Conservation (phyloP, 2,888 invertebrate species). For the Ormyrus nitidulus region DNA sequence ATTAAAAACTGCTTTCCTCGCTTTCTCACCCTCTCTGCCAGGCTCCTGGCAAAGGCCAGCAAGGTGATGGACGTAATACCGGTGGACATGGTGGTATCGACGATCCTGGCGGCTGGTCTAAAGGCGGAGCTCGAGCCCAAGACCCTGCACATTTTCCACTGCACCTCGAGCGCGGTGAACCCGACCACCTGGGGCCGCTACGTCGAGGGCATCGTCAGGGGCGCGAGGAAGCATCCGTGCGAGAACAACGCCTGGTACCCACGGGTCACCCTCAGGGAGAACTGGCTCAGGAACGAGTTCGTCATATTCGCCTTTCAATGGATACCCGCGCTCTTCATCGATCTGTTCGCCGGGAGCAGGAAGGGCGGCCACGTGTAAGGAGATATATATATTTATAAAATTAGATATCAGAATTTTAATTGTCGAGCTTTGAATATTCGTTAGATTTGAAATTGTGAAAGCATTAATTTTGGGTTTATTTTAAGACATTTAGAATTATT, state of each 20-base stretch:
- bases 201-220: conserved; percentile 74
- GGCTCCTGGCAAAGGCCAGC: conserved; percentile 58
- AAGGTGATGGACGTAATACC: conserved; percentile 61
- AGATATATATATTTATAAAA: not conserved
- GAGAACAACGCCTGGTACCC: conserved; percentile 76
- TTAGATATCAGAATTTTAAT: too few relatives aligned
- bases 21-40: conserved; percentile 2
- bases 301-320: conserved; percentile 63
- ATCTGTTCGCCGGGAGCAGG: conserved; percentile 2
- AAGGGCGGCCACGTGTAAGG: conserved; percentile 33
- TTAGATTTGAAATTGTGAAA: too few relatives aligned
- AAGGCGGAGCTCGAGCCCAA: conserved; percentile 58
- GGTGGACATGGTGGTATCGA: conserved; percentile 63
- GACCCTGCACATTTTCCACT: conserved; percentile 78
- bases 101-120: conserved; percentile 60
- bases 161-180: conserved; percentile 79
- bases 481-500: too few relatives aligned
- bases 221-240: conserved; percentile 76
- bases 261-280: conserved; percentile 69
- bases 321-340: conserved; percentile 60
- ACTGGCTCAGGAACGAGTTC: conserved; percentile 73
- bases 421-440: too few relatives aligned
- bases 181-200: conserved; percentile 79
- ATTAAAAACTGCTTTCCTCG: too few relatives aligned
- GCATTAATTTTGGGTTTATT: too few relatives aligned